These are phyloP conservation scores for Drosophila guanche DNA, from an alignment of 1,140 invertebrate species.

Conservation along the genomic window DNA sequence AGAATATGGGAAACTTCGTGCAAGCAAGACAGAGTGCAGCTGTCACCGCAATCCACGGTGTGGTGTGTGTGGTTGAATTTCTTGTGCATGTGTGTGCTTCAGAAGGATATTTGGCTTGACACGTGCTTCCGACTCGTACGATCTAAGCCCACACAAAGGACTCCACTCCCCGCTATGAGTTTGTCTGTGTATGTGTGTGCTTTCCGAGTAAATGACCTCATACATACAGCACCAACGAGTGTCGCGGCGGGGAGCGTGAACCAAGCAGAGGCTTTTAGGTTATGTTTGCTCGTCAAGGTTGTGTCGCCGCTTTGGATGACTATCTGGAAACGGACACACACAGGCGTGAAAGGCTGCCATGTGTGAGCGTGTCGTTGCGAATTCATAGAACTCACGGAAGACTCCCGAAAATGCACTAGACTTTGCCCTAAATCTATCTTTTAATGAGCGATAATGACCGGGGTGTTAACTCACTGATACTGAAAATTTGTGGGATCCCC, in stretches of 20 bases:
- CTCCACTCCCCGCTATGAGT: conserved; percentile 4
- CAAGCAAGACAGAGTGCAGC: conserved; percentile 62
- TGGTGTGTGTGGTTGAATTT: conserved; percentile 4
- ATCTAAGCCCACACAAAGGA: conserved; percentile 41
- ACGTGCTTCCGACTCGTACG: conserved; percentile 21
- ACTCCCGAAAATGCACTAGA: too few species aligned
- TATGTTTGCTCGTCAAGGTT: conserved; percentile 73
- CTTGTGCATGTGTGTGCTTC: conserved; percentile 24
- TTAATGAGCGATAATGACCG: too few species aligned
- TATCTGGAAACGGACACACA: conserved; percentile 21
- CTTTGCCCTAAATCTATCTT: too few species aligned
- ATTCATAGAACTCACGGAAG: conserved; percentile 45
- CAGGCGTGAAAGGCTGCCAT: conserved; percentile 18
- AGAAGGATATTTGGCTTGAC: conserved; percentile 32
- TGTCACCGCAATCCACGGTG: conserved; percentile 32
- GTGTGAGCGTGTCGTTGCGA: conserved; percentile 6
- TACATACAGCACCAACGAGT: conserved; percentile 20
- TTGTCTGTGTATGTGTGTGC: conserved; percentile 16
- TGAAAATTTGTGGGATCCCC: background rate
- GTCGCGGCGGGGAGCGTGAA: conserved; percentile 28
- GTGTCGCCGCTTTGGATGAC: conserved; percentile 38
- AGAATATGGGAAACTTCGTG: conserved; percentile 58
- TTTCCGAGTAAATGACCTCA: conserved; percentile 75
- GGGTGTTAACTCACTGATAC: too few species aligned
- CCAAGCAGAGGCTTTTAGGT: conserved; percentile 62